A percentile compares a stretch with the other conserved stretches of the same genome.
Evolutionary conservation across 2,888 invertebrate species (phyloP).

Genomic region (Leptinotarsa juncta): DNA sequence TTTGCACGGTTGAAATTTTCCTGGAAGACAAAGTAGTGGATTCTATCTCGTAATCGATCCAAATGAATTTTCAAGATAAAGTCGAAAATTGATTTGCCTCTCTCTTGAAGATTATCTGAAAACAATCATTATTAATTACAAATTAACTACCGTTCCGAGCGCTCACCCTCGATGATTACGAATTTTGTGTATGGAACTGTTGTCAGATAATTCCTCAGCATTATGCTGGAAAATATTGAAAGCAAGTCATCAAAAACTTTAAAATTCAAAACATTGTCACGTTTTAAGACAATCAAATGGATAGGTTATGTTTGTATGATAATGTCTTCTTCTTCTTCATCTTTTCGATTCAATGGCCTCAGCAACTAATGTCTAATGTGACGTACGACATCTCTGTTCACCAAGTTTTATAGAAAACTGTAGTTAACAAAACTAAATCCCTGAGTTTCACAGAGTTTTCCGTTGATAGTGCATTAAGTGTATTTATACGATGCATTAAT

Average conservation of each 20-base stretch:
- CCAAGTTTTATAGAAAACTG: no score
- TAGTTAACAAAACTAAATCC: no score
- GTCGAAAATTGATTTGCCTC: conserved; percentile 52
- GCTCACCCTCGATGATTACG: conserved; percentile 59
- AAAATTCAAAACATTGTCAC: conserved; percentile 43
- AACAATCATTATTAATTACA: conserved; percentile 29
- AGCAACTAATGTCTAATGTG: no score
- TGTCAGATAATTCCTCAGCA: conserved; percentile 58
- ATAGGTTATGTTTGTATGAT: conserved; percentile 24
- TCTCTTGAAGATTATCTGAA: conserved; percentile 57
- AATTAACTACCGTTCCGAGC: not conserved
- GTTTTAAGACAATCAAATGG: conserved; percentile 18
- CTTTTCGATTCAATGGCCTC: no score
- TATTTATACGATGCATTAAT: no score
- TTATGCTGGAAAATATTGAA: conserved; percentile 42
- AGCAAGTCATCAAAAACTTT: conserved; percentile 29
- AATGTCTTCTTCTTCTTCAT: not conserved
- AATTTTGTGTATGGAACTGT: conserved; percentile 58
- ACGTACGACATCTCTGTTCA: no score
- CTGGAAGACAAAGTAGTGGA: conserved; percentile 59
- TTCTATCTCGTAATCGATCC: conserved; percentile 46
- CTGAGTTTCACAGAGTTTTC: no score
- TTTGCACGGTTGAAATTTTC: conserved; percentile 49
- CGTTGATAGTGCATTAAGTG: no score
- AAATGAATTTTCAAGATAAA: conserved; percentile 54